Conservation (phyloP, 2,797 vertebrate genomes). For the Rhinella marina region DNA sequence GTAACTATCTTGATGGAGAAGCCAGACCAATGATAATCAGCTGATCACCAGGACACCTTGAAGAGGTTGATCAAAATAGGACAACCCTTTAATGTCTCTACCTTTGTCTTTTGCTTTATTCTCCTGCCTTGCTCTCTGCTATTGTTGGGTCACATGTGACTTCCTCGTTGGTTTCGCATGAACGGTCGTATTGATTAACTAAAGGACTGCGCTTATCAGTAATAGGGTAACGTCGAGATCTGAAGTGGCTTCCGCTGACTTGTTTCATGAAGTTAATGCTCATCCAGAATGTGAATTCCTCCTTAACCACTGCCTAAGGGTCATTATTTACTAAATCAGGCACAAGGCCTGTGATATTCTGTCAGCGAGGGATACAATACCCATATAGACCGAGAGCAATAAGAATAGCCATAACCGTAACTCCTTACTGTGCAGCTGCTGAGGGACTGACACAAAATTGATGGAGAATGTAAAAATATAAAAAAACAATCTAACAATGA, state of each 20-base stretch:
- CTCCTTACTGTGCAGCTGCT: not conserved
- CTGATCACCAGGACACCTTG: not conserved
- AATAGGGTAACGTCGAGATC: slow-evolving; percentile 25
- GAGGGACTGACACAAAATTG: too few species aligned
- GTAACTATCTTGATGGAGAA: not conserved
- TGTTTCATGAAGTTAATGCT: not conserved
- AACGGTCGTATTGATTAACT: slow-evolving; percentile 16
- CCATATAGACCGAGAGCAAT: not conserved
- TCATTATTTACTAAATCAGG: slow-evolving; percentile 57
- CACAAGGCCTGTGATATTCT: slow-evolving; percentile 54
- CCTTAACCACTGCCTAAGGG: slow-evolving; percentile 31
- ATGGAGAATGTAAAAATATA: not conserved
- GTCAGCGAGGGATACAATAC: slow-evolving; percentile 32
- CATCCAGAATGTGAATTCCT: not conserved
- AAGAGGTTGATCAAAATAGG: not conserved
- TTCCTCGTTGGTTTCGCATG: not conserved
- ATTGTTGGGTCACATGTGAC: not conserved
- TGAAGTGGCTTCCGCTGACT: slow-evolving; percentile 9
- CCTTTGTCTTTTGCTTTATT: not conserved
- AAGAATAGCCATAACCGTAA: not conserved
- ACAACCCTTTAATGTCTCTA: too few species aligned
- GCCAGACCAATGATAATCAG: not conserved
- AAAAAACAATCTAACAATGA: not conserved
- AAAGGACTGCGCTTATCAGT: slow-evolving; percentile 18
- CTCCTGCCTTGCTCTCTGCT: not conserved